phyloP scores from a whole-genome alignment of 2,888 invertebrate genomes.

The Tupiocoris notatus region DNA sequence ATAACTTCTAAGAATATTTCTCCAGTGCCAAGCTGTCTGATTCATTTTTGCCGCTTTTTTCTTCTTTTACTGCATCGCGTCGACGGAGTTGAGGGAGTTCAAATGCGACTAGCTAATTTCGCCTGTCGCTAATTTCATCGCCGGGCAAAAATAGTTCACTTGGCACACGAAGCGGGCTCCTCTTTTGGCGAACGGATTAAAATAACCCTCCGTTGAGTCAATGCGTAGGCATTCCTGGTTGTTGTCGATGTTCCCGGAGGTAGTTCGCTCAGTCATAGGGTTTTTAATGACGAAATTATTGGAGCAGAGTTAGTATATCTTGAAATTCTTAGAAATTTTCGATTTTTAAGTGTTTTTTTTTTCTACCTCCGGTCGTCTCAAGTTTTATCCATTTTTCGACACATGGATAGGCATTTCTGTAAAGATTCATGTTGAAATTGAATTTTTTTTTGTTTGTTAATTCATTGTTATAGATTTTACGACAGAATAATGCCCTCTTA shows the following conservation, averaged over 20 bases:
- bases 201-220: slow-evolving; percentile 40
- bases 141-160: slow-evolving; percentile 18
- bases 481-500: no score
- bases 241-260: slow-evolving; percentile 3
- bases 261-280: background rate
- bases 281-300: no score
- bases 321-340: no score
- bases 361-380: no score
- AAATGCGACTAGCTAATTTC: slow-evolving; percentile 1
- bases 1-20: background rate
- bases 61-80: background rate
- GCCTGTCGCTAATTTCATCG: slow-evolving; percentile 1
- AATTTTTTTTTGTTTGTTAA: no score
- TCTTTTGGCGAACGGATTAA: slow-evolving; percentile 44
- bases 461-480: no score
- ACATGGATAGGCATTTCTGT: no score
- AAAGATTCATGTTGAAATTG: no score
- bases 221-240: slow-evolving; percentile 15
- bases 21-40: background rate
- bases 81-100: background rate
- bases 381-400: no score
- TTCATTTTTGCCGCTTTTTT: background rate
- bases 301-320: no score
- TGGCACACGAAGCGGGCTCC: slow-evolving; percentile 33
- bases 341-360: no score